Base-by-base conservation (phyloP, 2,888 invertebrate genomes). In the Proisotoma minuta region DNA sequence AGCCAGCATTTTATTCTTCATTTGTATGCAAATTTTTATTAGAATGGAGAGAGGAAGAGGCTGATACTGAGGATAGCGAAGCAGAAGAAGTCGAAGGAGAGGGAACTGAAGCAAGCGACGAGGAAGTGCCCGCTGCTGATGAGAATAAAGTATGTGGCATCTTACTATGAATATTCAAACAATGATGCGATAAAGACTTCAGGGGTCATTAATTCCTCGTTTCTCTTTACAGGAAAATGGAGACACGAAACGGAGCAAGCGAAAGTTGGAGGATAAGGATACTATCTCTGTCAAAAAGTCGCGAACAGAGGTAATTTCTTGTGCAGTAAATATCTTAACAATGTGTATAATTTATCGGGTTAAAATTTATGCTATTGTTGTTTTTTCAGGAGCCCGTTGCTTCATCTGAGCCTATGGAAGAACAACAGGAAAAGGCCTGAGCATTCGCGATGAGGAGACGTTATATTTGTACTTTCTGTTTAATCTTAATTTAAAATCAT, bases 11-110 rank as follows among this genome's bases (percentile, higher is more conserved):
- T n/a, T n/a, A n/a, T n/a, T n/a, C n/a, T n/a, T n/a, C n/a, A 34
- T 34, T 10, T 34, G 8, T 34, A 34, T 34, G 34, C 34, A 34
- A 34, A 34, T 57, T 61, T 40, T n/a, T 29, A 26, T 1, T 26
- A 60, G 58, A 60, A 34, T 56, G 56, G 28, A 43, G 29, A 5
- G 27, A 26, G 26, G 59, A 50, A 22, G 63, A 63, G 24, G 40
- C 22, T 12, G 57, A 53, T 5, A 47, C 57, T 15, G 59, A 28
- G 27, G 26, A 28, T 47, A 59, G 53, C n/a, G 58, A 43, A 8
- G 63, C 43, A 10, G 60, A 63, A 3, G 61, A 59, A 43, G 54
- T 12, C 40, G 60, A 52, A 24, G 49, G 8, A 4, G 39, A 27
- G 15, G 54, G 39, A 26, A 57, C 56, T 23, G 40, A 40, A 3